Conservation (phyloP, 2,797 vertebrate genomes). For the Ibycter americanus region DNA sequence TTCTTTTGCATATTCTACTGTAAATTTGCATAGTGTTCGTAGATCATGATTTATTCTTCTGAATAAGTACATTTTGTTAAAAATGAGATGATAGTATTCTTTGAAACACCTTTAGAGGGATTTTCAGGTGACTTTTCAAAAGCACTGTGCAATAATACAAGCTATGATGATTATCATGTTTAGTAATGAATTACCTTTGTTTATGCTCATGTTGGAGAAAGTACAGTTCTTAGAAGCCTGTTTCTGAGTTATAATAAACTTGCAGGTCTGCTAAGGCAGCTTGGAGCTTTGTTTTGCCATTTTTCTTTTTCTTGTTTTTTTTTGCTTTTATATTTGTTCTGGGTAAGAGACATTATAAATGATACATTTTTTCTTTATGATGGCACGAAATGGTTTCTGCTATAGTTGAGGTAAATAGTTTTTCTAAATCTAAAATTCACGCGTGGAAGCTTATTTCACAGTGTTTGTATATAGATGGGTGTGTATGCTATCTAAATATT, state of each 20-base stretch:
- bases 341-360: not conserved
- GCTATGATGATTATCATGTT: not conserved
- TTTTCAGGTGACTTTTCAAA: not conserved
- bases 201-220: not conserved
- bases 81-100: not conserved
- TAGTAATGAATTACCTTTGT: not conserved
- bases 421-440: not conserved
- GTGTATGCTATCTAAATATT: not conserved
- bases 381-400: not conserved
- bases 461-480: not conserved
- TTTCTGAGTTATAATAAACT: not conserved
- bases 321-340: not conserved
- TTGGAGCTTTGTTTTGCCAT: not conserved
- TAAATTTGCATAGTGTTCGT: not conserved
- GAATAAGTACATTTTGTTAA: not conserved
- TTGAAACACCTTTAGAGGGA: not conserved
- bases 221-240: not conserved
- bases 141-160: not conserved
- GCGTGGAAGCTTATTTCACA: not conserved
- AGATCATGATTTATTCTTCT: not conserved
- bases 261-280: not conserved
- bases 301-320: not conserved
- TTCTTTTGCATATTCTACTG: not conserved
- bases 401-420: not conserved
- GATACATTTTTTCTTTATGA: not conserved